Conservation (phyloP, 2,113 vertebrate genomes). For the Chrysochloris asiatica region DNA sequence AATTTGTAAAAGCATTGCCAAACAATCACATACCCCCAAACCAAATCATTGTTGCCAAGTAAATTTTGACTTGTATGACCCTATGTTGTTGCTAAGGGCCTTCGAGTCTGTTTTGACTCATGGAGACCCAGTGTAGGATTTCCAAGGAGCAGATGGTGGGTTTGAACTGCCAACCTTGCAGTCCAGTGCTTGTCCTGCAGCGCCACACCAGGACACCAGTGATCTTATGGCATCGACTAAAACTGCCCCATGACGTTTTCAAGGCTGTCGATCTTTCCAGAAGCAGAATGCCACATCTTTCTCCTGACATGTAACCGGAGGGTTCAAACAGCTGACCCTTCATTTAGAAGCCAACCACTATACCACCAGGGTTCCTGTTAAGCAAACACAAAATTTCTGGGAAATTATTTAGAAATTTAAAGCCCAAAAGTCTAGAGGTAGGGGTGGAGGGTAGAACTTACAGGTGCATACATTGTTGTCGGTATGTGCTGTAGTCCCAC, state of each 20-base stretch:
- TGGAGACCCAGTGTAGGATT: too few relatives aligned
- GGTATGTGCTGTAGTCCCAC: too few relatives aligned
- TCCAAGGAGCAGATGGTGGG: too few relatives aligned
- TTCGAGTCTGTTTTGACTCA: too few relatives aligned
- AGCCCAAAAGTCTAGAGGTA: not conserved
- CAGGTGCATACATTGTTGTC: too few relatives aligned
- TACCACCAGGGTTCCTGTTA: not conserved
- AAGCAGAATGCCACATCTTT: not conserved
- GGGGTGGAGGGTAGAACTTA: not conserved
- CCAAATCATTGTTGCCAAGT: too few relatives aligned
- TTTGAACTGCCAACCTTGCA: too few relatives aligned
- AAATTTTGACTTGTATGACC: too few relatives aligned
- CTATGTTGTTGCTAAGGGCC: too few relatives aligned
- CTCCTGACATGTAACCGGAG: not conserved
- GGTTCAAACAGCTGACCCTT: not conserved
- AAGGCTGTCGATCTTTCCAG: not conserved
- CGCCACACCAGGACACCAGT: too few relatives aligned
- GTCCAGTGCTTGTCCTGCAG: too few relatives aligned
- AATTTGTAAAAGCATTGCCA: conserved; percentile 25
- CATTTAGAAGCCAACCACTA: not conserved
- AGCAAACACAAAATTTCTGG: conserved; percentile 15
- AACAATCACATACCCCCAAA: not conserved
- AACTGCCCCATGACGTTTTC: not conserved
- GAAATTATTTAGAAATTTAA: conserved; percentile 55
- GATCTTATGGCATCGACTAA: too few relatives aligned